phyloP scores from a whole-genome alignment of 2,888 invertebrate species.

The Spisula subtruncata region DNA sequence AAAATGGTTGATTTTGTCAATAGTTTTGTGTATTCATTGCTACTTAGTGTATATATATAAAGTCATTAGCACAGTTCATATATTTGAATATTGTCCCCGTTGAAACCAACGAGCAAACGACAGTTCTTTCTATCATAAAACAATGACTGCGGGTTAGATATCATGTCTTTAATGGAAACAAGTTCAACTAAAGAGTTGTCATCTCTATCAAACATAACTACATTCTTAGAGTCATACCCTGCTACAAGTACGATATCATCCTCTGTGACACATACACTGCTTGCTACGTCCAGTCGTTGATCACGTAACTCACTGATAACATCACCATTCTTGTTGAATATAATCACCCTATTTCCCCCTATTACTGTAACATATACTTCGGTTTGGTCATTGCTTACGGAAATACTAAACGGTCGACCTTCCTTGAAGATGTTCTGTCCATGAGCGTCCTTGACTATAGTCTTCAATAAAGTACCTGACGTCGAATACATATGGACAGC shows the following conservation, averaged over 20 bases:
- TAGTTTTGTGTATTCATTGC: too few species aligned
- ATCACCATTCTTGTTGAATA: background rate
- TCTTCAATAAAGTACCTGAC: background rate
- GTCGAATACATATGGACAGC: background rate
- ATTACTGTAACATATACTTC: background rate
- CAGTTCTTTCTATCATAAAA: background rate
- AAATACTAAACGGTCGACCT: background rate
- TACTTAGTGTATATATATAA: too few species aligned
- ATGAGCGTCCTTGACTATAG: background rate
- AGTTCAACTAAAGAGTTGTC: constrained; percentile 27
- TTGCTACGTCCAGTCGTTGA: background rate
- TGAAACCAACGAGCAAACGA: background rate
- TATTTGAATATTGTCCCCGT: background rate
- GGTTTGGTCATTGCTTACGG: background rate
- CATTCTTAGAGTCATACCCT: background rate
- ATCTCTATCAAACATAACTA: constrained; percentile 19
- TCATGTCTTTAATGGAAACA: background rate
- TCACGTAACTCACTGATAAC: background rate
- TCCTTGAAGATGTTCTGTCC: background rate
- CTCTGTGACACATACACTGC: background rate
- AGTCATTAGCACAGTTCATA: too few species aligned
- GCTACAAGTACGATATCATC: constrained; percentile 15
- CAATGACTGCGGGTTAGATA: background rate
- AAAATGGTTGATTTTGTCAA: too few species aligned
- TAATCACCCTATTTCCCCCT: background rate